phyloP scores from a whole-genome alignment of 2,797 vertebrate species.

The Heteromormyrus szaboi region DNA sequence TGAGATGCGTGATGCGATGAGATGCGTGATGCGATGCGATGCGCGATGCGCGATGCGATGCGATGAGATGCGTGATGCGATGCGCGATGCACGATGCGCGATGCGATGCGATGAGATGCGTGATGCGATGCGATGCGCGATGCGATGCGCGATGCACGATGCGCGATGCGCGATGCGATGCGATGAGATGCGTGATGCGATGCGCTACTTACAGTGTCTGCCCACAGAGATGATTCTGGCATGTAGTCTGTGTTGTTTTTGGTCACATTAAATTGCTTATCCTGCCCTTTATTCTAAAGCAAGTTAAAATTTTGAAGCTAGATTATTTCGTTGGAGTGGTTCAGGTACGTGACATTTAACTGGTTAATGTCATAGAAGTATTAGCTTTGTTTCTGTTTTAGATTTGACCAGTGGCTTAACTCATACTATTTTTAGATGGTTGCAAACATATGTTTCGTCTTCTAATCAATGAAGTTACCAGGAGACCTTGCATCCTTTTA shows the following conservation, averaged over 20 bases:
- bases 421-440: background rate
- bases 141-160: too few relatives aligned
- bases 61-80: too few relatives aligned
- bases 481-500: slow-evolving; percentile 1
- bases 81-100: too few relatives aligned
- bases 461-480: background rate
- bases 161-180: too few relatives aligned
- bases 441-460: background rate
- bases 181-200: too few relatives aligned
- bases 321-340: background rate
- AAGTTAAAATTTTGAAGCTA: background rate
- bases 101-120: too few relatives aligned
- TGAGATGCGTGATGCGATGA: too few relatives aligned
- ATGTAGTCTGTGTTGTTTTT: background rate
- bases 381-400: slow-evolving; percentile 2
- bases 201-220: background rate
- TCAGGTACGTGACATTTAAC: slow-evolving; percentile 15
- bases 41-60: too few relatives aligned
- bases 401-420: background rate
- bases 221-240: background rate
- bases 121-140: too few relatives aligned
- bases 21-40: too few relatives aligned
- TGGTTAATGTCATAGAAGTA: slow-evolving; percentile 21
- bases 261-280: background rate
- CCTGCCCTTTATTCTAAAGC: background rate